Evolutionary conservation across 2,797 vertebrate species (phyloP).

Genomic region (Vultur gryphus): DNA sequence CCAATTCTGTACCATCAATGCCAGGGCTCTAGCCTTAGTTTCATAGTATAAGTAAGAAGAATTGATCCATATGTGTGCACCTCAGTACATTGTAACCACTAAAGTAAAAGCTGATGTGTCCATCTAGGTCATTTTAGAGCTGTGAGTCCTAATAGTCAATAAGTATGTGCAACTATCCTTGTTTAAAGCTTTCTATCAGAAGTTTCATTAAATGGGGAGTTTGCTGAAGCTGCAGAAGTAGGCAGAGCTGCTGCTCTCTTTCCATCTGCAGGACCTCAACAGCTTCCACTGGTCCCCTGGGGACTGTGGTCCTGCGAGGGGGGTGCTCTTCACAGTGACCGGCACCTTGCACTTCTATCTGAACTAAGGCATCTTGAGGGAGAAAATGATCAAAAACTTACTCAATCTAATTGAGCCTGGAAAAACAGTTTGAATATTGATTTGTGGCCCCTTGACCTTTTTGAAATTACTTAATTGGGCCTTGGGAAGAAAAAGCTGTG

Average conservation of each 20-base stretch:
- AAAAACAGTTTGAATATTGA: slow-evolving; percentile 27
- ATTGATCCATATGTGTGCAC: neutral
- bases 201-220: neutral
- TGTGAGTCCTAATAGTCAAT: neutral
- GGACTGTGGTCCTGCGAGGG: neutral
- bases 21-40: neutral
- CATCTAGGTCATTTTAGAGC: neutral
- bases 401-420: neutral
- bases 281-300: neutral
- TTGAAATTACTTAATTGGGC: neutral
- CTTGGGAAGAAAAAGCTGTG: neutral
- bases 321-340: neutral
- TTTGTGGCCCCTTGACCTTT: neutral
- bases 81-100: neutral
- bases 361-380: neutral
- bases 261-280: neutral
- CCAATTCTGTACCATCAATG: neutral
- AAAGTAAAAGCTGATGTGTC: neutral
- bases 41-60: neutral
- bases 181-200: neutral
- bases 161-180: neutral
- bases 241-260: neutral
- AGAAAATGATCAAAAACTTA: neutral
- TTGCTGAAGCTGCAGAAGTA: neutral
- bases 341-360: neutral